These are phyloP conservation scores for Nomada goodeniana DNA, from an alignment of 2,888 invertebrate species.

Conservation along the genomic window DNA sequence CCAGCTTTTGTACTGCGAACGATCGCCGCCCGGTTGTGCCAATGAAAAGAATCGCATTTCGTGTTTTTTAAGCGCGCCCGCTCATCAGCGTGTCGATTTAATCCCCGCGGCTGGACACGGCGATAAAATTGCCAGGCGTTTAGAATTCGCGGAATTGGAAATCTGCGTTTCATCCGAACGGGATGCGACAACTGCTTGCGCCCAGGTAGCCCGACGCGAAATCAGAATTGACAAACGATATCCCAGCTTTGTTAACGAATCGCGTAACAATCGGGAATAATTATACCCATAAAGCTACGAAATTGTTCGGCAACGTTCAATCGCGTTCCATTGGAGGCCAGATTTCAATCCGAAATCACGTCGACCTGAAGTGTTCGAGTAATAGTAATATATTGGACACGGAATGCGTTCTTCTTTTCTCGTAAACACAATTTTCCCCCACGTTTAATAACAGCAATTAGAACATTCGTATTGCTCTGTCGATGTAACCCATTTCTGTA, in stretches of 20 bases:
- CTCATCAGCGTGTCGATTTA: slow-evolving; percentile 34
- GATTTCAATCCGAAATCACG: too few relatives aligned
- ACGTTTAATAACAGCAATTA: too few relatives aligned
- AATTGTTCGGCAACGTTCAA: slow-evolving; percentile 12
- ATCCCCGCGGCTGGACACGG: slow-evolving; percentile 12
- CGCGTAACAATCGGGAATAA: not conserved
- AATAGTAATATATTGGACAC: too few relatives aligned
- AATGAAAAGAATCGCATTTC: slow-evolving; percentile 19
- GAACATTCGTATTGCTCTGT: too few relatives aligned
- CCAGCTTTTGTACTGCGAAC: slow-evolving; percentile 3
- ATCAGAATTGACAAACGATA: slow-evolving; percentile 24
- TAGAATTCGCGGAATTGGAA: slow-evolving; percentile 4
- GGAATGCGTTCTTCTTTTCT: too few relatives aligned
- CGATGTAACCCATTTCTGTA: too few relatives aligned
- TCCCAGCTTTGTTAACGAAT: slow-evolving; percentile 4
- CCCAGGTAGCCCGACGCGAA: slow-evolving; percentile 14
- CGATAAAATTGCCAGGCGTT: slow-evolving; percentile 35
- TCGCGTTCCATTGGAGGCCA: too few relatives aligned
- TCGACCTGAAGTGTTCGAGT: too few relatives aligned
- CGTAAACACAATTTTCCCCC: too few relatives aligned
- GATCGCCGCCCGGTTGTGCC: not conserved
- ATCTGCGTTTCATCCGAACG: slow-evolving; percentile 23
- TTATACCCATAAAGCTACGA: slow-evolving; percentile 2
- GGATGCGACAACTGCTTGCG: slow-evolving; percentile 5
- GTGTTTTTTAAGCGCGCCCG: slow-evolving; percentile 18